phyloP scores from a whole-genome alignment of 2,113 vertebrate genomes.

The Mobula birostris region DNA sequence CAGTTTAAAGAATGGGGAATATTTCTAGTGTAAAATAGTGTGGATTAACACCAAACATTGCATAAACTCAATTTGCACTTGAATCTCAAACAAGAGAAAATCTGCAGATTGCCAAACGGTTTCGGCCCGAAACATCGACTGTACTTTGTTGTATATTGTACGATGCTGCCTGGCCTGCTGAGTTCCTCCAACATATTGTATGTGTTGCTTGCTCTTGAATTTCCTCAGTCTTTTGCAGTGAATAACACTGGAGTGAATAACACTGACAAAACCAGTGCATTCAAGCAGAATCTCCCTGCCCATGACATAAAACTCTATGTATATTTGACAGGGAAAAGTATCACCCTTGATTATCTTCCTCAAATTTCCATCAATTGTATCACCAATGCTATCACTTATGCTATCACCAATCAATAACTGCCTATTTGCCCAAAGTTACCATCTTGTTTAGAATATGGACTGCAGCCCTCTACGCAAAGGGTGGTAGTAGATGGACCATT shows the following conservation, averaged over 20 bases:
- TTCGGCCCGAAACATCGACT: too few relatives aligned
- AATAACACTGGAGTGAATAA: background rate
- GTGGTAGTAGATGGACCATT: too few relatives aligned
- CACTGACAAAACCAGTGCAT: background rate
- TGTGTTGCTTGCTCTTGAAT: background rate
- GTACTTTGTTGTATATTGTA: too few relatives aligned
- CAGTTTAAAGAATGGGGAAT: background rate
- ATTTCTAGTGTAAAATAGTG: background rate
- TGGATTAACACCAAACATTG: background rate
- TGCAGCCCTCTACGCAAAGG: background rate
- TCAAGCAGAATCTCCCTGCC: background rate
- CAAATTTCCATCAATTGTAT: background rate
- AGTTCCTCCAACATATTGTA: too few relatives aligned
- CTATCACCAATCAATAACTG: background rate
- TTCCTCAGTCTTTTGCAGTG: background rate
- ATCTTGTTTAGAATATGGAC: background rate
- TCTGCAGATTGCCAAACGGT: too few relatives aligned
- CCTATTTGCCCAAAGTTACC: background rate
- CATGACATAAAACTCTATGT: background rate
- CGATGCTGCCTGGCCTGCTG: too few relatives aligned
- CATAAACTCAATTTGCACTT: background rate
- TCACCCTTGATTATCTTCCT: background rate
- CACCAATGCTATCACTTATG: too few relatives aligned
- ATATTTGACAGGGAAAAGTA: background rate
- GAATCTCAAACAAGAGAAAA: too few relatives aligned